A percentile compares a stretch with the other conserved stretches of the same genome.
phyloP scores from a whole-genome alignment of 1,140 invertebrate species.

The Platyura marginata region DNA sequence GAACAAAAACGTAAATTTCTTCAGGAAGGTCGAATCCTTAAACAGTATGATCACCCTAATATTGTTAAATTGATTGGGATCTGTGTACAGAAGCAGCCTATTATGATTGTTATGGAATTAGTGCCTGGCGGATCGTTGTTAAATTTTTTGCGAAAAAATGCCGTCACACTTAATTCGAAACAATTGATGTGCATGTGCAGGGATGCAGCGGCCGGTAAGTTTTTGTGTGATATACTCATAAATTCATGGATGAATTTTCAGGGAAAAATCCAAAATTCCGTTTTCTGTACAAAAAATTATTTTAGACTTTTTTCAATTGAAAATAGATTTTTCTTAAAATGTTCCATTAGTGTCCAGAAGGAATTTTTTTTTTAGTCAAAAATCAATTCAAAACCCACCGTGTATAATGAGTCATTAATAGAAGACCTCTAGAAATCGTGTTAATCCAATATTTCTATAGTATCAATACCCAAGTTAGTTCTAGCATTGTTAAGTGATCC shows the following conservation, averaged over 20 bases:
- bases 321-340: too few species aligned
- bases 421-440: too few species aligned
- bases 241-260: background rate
- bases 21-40: slow-evolving; percentile 86
- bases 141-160: slow-evolving; percentile 67
- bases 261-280: too few species aligned
- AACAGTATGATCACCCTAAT: slow-evolving; percentile 94
- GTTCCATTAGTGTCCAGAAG: too few species aligned
- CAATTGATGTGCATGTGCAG: slow-evolving; percentile 78
- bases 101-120: slow-evolving; percentile 98
- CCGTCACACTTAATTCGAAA: slow-evolving; percentile 41
- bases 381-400: too few species aligned
- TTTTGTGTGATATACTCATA: background rate
- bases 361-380: too few species aligned
- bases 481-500: background rate
- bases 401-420: too few species aligned
- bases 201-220: slow-evolving; percentile 67
- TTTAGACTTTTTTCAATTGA: too few species aligned
- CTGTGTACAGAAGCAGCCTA: slow-evolving; percentile 92
- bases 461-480: background rate
- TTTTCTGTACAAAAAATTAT: too few species aligned
- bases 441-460: too few species aligned
- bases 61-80: slow-evolving; percentile 94
- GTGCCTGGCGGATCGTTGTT: slow-evolving; percentile 83
- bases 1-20: slow-evolving; percentile 94